Percentiles rank a stretch among this genome's conserved stretches.
Evolutionary conservation across 92 coral and sea anemone species (phyloP).

Genomic region (Zoanthus gigantus): DNA sequence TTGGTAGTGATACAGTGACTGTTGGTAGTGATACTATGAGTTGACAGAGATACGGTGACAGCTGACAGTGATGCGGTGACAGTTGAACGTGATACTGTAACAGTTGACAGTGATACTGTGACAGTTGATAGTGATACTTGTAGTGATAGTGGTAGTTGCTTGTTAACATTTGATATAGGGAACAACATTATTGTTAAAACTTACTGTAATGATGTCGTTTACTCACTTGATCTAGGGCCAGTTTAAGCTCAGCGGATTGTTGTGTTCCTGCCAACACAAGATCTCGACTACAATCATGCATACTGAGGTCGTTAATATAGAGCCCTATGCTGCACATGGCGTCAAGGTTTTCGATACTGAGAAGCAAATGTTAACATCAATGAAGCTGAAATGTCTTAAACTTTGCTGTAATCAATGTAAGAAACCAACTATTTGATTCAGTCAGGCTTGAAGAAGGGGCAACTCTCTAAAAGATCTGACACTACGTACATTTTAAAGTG

Average conservation of each 20-base stretch:
- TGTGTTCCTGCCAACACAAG: conserved; percentile 90
- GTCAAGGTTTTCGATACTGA: conserved; percentile 85
- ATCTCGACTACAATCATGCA: conserved; percentile 88
- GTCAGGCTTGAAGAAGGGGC: too few relatives aligned
- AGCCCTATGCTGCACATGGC: conserved; percentile 79
- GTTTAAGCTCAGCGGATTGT: conserved; percentile 87
- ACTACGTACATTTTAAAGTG: too few relatives aligned
- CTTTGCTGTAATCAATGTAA: too few relatives aligned
- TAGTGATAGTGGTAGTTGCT: too few relatives aligned
- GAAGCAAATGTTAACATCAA: not conserved
- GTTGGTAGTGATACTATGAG: too few relatives aligned
- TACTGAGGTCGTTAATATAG: conserved; percentile 86
- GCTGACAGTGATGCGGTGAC: too few relatives aligned
- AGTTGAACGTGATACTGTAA: too few relatives aligned
- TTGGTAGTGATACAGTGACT: not conserved
- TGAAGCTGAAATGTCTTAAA: not conserved
- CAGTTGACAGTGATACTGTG: too few relatives aligned
- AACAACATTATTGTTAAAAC: not conserved
- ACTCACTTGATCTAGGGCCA: conserved; percentile 88
- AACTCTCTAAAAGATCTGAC: too few relatives aligned
- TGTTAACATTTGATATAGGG: not conserved
- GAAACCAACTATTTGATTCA: too few relatives aligned
- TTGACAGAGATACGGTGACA: too few relatives aligned
- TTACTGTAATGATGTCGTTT: not conserved
- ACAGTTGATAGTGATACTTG: too few relatives aligned